Conservation (phyloP, 2,888 invertebrate species). For the Vandiemenella viatica region DNA sequence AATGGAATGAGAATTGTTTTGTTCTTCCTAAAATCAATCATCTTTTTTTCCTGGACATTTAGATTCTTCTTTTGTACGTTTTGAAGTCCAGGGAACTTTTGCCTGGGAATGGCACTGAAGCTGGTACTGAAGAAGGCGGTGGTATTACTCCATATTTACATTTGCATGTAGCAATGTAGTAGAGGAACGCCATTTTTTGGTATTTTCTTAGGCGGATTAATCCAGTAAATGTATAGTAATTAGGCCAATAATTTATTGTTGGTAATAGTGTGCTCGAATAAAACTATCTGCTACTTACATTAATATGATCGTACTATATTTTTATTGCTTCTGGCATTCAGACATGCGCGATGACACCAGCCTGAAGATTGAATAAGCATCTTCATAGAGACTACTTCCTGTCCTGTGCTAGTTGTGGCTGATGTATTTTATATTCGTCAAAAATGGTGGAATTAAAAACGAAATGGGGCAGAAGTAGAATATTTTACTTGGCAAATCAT, state of each 20-base stretch:
- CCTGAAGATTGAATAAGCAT: conserved; percentile 16
- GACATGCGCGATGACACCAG: conserved; percentile 15
- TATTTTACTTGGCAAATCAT: conserved; percentile 73
- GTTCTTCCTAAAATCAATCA: too few relatives aligned
- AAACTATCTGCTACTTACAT: neutral
- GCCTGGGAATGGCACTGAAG: too few relatives aligned
- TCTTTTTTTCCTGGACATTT: too few relatives aligned
- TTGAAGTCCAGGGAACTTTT: neutral
- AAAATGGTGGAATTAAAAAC: conserved; percentile 72
- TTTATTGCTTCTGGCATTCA: conserved; percentile 10
- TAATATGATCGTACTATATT: conserved; percentile 12
- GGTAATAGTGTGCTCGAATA: too few relatives aligned
- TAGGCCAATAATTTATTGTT: too few relatives aligned
- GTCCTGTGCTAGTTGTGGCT: conserved; percentile 18
- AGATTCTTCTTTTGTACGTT: too few relatives aligned
- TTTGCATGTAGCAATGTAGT: neutral
- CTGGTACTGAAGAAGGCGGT: neutral
- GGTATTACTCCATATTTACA: neutral
- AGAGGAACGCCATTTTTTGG: neutral
- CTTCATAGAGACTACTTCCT: conserved; percentile 18
- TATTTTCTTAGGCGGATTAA: too few relatives aligned
- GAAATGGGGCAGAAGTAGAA: conserved; percentile 69
- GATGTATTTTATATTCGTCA: conserved; percentile 40
- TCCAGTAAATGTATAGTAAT: too few relatives aligned
- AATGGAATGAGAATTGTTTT: too few relatives aligned